A percentile compares a stretch with the other conserved stretches of the same genome.
Evolutionary conservation across 2,113 vertebrate species (phyloP).

Genomic region (Cricetomys ansorgei): DNA sequence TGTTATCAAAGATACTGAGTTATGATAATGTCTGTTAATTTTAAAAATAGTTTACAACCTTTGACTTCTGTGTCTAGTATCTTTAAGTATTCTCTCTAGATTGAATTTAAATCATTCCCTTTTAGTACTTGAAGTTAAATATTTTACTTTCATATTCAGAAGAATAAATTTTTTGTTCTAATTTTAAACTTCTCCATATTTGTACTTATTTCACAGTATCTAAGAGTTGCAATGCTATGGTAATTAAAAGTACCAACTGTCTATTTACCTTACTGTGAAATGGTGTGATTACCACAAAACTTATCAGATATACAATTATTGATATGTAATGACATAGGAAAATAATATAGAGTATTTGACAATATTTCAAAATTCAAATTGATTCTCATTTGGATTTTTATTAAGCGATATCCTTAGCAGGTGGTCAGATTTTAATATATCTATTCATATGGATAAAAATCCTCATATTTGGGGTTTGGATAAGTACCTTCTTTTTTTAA

Average conservation of each 20-base stretch:
- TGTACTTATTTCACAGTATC: background rate
- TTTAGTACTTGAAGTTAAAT: background rate
- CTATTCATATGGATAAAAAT: background rate
- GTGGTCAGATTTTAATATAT: background rate
- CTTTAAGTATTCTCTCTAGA: background rate
- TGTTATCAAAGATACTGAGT: background rate
- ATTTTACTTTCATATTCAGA: background rate
- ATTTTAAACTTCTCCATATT: background rate
- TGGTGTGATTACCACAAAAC: background rate
- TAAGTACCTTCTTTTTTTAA: background rate
- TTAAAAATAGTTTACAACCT: background rate
- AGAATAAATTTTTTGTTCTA: background rate
- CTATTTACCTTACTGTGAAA: background rate
- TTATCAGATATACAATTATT: background rate
- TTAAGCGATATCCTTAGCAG: background rate
- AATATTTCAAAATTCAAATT: background rate
- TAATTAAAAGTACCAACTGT: background rate
- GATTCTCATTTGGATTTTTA: background rate
- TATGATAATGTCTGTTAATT: background rate
- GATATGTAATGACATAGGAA: background rate
- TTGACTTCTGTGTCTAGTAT: background rate
- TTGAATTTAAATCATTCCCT: background rate
- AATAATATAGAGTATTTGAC: background rate
- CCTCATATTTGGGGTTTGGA: background rate
- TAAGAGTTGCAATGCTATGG: background rate